phyloP scores from a whole-genome alignment of 2,113 vertebrate species.

The Scalopus aquaticus region DNA sequence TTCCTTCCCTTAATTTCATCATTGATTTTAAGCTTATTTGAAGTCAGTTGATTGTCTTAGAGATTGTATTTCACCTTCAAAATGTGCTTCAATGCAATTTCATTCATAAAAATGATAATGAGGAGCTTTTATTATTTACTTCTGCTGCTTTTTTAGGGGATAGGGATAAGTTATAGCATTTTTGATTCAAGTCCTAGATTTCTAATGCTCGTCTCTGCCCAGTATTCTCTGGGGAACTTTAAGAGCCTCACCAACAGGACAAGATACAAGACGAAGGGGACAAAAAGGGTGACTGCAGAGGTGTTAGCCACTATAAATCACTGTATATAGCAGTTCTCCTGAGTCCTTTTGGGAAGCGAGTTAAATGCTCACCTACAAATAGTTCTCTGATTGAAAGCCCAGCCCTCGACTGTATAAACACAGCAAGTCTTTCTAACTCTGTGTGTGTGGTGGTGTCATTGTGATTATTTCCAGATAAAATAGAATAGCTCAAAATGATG shows the following conservation, averaged over 20 bases:
- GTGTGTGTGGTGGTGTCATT: not conserved
- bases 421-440: not conserved
- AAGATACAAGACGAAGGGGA: not conserved
- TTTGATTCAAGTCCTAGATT: not conserved
- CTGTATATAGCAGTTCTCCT: not conserved
- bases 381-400: not conserved
- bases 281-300: not conserved
- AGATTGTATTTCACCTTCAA: not conserved
- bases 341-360: not conserved
- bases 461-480: not conserved
- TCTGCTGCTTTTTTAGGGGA: not conserved
- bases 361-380: not conserved
- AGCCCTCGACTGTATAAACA: not conserved
- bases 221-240: not conserved
- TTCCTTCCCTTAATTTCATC: not conserved
- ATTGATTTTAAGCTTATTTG: not conserved
- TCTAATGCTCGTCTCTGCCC: not conserved
- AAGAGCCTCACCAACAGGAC: not conserved
- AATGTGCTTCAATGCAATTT: not conserved
- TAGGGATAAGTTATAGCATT: not conserved
- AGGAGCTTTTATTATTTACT: not conserved
- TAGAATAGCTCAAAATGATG: not conserved
- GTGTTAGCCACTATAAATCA: not conserved
- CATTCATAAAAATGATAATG: not conserved
- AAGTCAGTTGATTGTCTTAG: slow-evolving; percentile 16